Percentiles rank a stretch among this genome's conserved stretches.
Conservation (phyloP, 2,888 invertebrate species). For the Calameuta filiformis region DNA sequence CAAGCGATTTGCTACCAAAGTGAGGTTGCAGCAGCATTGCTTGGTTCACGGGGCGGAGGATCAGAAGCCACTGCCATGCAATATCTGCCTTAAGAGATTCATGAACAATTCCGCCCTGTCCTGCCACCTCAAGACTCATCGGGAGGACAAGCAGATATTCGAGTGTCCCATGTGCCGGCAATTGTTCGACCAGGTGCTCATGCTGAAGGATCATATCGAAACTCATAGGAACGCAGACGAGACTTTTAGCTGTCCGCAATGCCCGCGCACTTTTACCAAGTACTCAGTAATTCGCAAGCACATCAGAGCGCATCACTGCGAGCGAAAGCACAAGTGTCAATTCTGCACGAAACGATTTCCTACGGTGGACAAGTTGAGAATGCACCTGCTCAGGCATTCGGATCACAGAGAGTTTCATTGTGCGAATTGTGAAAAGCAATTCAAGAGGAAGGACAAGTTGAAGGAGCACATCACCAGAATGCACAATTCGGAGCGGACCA, state of each 20-base stretch:
- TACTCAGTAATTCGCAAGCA: constrained; percentile 80
- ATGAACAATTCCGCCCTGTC: constrained; percentile 79
- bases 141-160: constrained; percentile 72
- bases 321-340: constrained; percentile 74
- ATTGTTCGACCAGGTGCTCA: constrained; percentile 74
- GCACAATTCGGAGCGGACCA: constrained; percentile 69
- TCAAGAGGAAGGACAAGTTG: constrained; percentile 81
- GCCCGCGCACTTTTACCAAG: constrained; percentile 72
- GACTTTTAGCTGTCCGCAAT: constrained; percentile 76
- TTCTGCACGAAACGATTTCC: constrained; percentile 78
- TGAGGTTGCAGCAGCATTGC: constrained; percentile 74
- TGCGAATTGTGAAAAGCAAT: constrained; percentile 80
- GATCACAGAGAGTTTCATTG: constrained; percentile 77
- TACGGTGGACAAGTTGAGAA: constrained; percentile 76
- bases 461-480: constrained; percentile 78
- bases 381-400: constrained; percentile 73
- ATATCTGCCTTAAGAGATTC: constrained; percentile 74
- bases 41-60: constrained; percentile 76
- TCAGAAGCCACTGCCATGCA: constrained; percentile 77
- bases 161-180: constrained; percentile 81
- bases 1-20: constrained; percentile 73
- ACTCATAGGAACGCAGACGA: constrained; percentile 73
- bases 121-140: constrained; percentile 78
- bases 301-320: constrained; percentile 79
- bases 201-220: constrained; percentile 75